Evolutionary conservation across 2,113 vertebrate species (phyloP).

Genomic region (Hymenochirus boettgeri): DNA sequence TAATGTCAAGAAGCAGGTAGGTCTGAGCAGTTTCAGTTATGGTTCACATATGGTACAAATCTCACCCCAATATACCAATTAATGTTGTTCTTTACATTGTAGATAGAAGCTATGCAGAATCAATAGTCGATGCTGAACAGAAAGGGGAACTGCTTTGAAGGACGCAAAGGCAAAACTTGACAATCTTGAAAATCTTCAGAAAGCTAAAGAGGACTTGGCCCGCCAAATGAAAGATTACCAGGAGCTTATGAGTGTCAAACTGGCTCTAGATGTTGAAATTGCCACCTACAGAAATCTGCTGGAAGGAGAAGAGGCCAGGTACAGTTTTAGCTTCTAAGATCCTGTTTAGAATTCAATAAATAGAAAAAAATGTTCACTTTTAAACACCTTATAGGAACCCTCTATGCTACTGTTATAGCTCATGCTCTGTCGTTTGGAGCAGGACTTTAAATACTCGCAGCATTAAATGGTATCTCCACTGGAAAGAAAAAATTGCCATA

Average conservation of each 20-base stretch:
- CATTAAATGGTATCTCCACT: no score
- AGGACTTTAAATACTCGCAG: no score
- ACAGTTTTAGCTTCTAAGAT: no score
- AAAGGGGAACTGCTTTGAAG: conserved; percentile 48
- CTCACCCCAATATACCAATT: neutral
- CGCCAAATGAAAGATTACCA: conserved; percentile 53
- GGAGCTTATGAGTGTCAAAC: conserved; percentile 55
- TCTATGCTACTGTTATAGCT: no score
- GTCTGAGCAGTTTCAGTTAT: neutral
- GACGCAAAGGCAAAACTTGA: conserved; percentile 50
- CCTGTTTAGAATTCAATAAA: no score
- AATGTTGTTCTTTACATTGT: neutral
- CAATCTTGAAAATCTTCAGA: conserved; percentile 50
- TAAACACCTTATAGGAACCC: no score
- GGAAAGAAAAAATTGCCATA: no score
- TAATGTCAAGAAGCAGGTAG: conserved; percentile 80
- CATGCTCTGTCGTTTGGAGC: no score
- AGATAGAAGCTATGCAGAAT: conserved; percentile 50
- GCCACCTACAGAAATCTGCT: conserved; percentile 60
- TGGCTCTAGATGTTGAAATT: conserved; percentile 66
- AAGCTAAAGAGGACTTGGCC: conserved; percentile 54
- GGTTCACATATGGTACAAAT: neutral
- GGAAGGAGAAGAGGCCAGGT: conserved; percentile 63
- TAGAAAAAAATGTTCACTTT: no score
- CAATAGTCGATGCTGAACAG: conserved; percentile 49